Evolutionary conservation across 2,113 vertebrate species (phyloP).

Genomic region (Menura novaehollandiae): DNA sequence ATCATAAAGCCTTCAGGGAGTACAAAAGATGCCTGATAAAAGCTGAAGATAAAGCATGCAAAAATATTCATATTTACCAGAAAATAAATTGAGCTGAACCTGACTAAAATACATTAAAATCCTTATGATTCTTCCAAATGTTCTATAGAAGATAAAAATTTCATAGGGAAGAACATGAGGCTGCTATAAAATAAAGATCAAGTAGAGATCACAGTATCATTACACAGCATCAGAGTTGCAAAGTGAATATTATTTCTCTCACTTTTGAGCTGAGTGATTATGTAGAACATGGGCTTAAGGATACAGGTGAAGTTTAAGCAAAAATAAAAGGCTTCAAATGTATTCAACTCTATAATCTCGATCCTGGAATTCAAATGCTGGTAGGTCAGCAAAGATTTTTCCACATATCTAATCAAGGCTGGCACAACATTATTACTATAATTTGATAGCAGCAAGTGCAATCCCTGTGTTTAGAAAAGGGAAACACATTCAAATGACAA

Average conservation of each 20-base stretch:
- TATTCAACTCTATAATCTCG: background rate
- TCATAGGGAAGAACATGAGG: background rate
- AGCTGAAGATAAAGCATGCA: background rate
- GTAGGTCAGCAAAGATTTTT: background rate
- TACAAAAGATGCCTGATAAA: background rate
- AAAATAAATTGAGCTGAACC: background rate
- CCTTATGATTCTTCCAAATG: background rate
- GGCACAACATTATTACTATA: background rate
- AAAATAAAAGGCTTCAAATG: background rate
- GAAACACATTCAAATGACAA: background rate
- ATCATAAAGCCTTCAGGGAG: background rate
- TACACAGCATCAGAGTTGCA: background rate
- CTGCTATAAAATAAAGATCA: background rate
- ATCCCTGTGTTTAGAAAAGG: background rate
- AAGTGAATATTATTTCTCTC: background rate
- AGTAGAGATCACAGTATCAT: background rate
- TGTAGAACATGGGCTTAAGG: background rate
- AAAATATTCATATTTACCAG: background rate
- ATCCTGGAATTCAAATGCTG: background rate
- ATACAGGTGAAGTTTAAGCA: background rate
- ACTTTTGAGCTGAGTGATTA: background rate
- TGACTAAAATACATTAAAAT: background rate
- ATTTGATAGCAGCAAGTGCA: background rate
- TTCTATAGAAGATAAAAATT: background rate
- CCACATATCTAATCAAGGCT: background rate